These are phyloP conservation scores for Chymomyza costata DNA, from an alignment of 1,140 invertebrate genomes.

Conservation along the genomic window DNA sequence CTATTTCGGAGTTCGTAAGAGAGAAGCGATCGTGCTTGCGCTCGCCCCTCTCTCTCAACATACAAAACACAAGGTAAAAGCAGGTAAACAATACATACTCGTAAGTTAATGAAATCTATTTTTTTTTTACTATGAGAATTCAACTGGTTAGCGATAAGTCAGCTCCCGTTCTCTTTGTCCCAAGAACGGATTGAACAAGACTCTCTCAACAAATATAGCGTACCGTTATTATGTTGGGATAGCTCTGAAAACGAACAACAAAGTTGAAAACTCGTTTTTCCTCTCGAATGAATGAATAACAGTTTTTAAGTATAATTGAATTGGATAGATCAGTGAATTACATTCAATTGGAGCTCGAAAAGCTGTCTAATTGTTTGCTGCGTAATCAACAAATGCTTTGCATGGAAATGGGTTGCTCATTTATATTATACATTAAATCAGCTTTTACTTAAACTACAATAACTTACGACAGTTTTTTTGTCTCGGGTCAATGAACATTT, in stretches of 20 bases:
- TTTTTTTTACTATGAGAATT: too few relatives aligned
- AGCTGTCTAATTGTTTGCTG: too few relatives aligned
- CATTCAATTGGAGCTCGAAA: too few relatives aligned
- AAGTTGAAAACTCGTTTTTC: conserved; percentile 40
- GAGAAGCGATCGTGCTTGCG: conserved; percentile 14
- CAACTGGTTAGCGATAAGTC: neutral
- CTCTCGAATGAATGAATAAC: too few relatives aligned
- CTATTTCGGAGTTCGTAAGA: conserved; percentile 46
- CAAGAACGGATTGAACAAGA: neutral
- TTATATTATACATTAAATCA: too few relatives aligned
- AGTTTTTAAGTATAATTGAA: too few relatives aligned
- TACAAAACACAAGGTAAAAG: too few relatives aligned
- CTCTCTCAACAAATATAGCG: conserved; percentile 11
- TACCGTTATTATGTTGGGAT: conserved; percentile 68
- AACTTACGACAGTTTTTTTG: conserved; percentile 14
- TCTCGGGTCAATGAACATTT: conserved; percentile 55
- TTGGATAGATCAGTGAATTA: too few relatives aligned
- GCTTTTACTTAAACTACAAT: neutral
- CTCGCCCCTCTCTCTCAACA: conserved; percentile 2
- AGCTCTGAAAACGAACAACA: conserved; percentile 49
- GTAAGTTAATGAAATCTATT: too few relatives aligned
- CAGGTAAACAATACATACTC: too few relatives aligned
- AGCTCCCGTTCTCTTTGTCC: neutral
- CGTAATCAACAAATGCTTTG: too few relatives aligned
- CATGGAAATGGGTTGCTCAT: too few relatives aligned